A percentile compares a stretch with the other conserved stretches of the same genome.
Evolutionary conservation across 64 coral and sea anemone species (phyloP).

Genomic region (Stylophora pistillata): DNA sequence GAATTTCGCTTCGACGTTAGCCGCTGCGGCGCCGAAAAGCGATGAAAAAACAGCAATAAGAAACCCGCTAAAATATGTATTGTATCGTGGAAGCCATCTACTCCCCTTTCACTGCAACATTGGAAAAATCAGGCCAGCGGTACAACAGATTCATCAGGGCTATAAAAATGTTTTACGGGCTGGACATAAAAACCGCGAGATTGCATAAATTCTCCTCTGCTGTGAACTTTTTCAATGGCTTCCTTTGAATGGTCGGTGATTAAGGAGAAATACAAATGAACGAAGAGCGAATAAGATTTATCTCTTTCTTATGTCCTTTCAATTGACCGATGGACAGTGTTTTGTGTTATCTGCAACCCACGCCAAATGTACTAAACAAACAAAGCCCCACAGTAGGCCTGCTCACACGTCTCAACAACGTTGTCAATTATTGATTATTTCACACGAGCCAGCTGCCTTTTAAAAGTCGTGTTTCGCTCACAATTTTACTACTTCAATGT

Average conservation of each 20-base stretch:
- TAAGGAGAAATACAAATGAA: constrained; percentile 29
- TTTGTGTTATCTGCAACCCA: constrained; percentile 8
- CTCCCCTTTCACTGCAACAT: constrained; percentile 20
- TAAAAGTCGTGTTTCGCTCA: not conserved
- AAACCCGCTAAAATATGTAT: constrained; percentile 21
- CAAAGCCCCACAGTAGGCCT: constrained; percentile 2
- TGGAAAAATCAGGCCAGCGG: constrained; percentile 5
- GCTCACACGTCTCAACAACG: constrained; percentile 4
- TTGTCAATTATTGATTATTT: constrained; percentile 42
- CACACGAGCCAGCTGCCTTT: constrained; percentile 9
- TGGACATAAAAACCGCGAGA: not conserved
- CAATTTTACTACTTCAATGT: not conserved
- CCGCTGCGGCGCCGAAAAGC: not conserved
- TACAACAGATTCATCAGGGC: not conserved
- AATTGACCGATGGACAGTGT: not conserved
- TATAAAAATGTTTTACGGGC: not conserved
- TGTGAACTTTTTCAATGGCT: not conserved
- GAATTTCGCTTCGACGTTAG: not conserved
- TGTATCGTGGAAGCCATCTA: constrained; percentile 15
- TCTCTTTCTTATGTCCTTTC: constrained; percentile 12
- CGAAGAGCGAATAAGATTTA: constrained; percentile 18
- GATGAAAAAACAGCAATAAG: not conserved
- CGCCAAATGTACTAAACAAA: constrained; percentile 22
- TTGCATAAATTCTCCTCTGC: constrained; percentile 3
- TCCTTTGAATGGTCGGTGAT: constrained; percentile 16